Evolutionary conservation across 2,797 vertebrate species (phyloP).

Genomic region (Poecilia wingei): DNA sequence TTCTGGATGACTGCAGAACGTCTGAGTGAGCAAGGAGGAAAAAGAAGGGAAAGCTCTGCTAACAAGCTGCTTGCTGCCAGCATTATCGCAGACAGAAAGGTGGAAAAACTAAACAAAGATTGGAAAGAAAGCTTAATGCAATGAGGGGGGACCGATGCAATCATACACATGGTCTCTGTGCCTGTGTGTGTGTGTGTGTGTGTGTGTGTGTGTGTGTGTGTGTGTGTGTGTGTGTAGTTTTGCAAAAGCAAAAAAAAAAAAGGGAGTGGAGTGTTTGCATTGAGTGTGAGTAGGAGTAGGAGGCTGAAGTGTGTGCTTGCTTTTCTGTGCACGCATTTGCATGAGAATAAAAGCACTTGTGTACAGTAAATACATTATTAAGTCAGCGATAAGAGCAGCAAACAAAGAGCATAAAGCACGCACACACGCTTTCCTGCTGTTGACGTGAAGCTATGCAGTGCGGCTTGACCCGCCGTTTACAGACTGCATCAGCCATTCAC

Average conservation of each 20-base stretch:
- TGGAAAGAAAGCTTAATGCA: constrained; percentile 53
- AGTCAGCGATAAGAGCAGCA: constrained; percentile 53
- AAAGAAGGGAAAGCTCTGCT: constrained; percentile 29
- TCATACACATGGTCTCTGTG: constrained; percentile 23
- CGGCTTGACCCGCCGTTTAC: constrained; percentile 60
- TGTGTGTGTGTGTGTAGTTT: constrained; percentile 42
- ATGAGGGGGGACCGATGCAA: constrained; percentile 48
- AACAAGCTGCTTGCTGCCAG: constrained; percentile 38
- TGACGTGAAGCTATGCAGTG: constrained; percentile 35
- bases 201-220: constrained; percentile 31
- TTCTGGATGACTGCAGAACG: constrained; percentile 7
- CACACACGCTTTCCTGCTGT: constrained; percentile 14
- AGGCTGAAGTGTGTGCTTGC: constrained; percentile 19
- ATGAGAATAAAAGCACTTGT: constrained; percentile 29
- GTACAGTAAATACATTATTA: constrained; percentile 45
- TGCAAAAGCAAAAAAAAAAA: constrained; percentile 53
- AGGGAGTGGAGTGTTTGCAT: constrained; percentile 49
- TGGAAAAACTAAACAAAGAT: constrained; percentile 63
- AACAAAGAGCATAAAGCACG: constrained; percentile 18
- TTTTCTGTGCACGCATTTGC: constrained; percentile 41
- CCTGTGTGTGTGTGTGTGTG: constrained; percentile 31
- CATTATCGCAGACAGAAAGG: constrained; percentile 59
- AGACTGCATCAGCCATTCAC: constrained; percentile 55
- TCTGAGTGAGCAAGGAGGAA: constrained; percentile 4
- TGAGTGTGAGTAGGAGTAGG: constrained; percentile 10